phyloP scores from a whole-genome alignment of 1,140 invertebrate species.

The Oscheius sp. region DNA sequence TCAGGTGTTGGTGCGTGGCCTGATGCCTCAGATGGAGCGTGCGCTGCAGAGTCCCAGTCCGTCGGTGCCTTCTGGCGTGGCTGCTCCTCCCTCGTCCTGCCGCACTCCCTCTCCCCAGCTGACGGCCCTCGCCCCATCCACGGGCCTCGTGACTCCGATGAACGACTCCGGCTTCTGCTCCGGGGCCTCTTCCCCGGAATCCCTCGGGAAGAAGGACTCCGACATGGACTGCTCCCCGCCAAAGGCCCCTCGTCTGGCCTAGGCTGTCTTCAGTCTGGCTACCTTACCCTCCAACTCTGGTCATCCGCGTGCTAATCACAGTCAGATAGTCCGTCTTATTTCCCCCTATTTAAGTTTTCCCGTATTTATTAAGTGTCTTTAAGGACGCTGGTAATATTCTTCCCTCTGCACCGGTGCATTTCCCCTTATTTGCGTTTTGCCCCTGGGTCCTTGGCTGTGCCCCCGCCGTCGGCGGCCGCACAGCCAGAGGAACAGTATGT shows the following conservation, averaged over 20 bases:
- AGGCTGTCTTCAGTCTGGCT: too few relatives aligned
- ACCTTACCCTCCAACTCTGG: too few relatives aligned
- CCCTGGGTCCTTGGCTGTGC: not conserved
- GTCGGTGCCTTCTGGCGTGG: not conserved
- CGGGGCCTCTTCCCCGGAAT: not conserved
- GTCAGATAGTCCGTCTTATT: too few relatives aligned
- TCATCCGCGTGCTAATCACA: too few relatives aligned
- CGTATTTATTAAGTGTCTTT: too few relatives aligned
- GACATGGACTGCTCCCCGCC: not conserved
- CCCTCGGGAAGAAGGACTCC: not conserved
- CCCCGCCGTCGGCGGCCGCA: not conserved
- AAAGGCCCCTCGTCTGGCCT: not conserved
- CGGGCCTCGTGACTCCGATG: not conserved
- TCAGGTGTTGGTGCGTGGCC: not conserved
- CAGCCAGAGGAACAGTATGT: not conserved
- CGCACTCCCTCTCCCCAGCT: not conserved
- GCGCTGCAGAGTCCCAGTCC: not conserved
- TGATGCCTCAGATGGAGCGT: not conserved
- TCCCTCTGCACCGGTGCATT: too few relatives aligned
- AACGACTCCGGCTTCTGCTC: conserved; percentile 4
- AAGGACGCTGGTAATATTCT: too few relatives aligned
- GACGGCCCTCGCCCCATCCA: not conserved
- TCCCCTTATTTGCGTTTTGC: not conserved
- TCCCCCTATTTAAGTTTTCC: not conserved
- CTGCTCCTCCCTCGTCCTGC: not conserved